Evolutionary conservation across 2,888 invertebrate species (phyloP), one percentile per base, ranked within the genome.

Genomic region (Agrotis puta): DNA sequence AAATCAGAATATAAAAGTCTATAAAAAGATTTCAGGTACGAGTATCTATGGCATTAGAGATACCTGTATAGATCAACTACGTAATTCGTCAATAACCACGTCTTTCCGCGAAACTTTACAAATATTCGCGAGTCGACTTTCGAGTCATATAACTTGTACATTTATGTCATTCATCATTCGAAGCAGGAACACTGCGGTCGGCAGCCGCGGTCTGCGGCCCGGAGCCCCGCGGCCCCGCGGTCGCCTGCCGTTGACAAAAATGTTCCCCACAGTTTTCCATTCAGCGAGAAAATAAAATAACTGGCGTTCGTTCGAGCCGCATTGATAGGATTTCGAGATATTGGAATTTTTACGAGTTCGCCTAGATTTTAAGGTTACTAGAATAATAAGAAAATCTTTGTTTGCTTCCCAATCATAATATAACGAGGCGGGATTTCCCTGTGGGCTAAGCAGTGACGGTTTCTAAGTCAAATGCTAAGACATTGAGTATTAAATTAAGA

Each of bases 211-310:
- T 59, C 50, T 48, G 70, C 39, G 67, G 71, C 47, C 51, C 27
- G 50, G 27, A 45, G 59, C n/a, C 47, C 56, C 62, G 64, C 58
- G 59, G 47, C 27, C 43, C 39, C 39, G 56, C 18, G 3, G 56
- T 13, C 33, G 70, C 62, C 81, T 85, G 80, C 53, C 68, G 54
- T 51, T 78, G 74, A 84, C 84, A 78, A 78, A 85, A 84, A 85
- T 80, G 59, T 71, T 64, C 27, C 58, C 57, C 64, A 24, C 64
- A 69, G 58, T 70, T 74, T 71, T 68, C 69, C 59, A 48, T 72
- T 69, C 48, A 58, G n/a, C 50, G 50, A 56, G 24, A 61, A 70
- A 79, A 77, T 67, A 70, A 71, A 84, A 83, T 65, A 75, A 48
- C 73, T 57, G 63, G 22, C 64, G 43, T 74, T 74, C 53, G 24